phyloP scores from a whole-genome alignment of 2,888 invertebrate species.

The Julus scandinavius region DNA sequence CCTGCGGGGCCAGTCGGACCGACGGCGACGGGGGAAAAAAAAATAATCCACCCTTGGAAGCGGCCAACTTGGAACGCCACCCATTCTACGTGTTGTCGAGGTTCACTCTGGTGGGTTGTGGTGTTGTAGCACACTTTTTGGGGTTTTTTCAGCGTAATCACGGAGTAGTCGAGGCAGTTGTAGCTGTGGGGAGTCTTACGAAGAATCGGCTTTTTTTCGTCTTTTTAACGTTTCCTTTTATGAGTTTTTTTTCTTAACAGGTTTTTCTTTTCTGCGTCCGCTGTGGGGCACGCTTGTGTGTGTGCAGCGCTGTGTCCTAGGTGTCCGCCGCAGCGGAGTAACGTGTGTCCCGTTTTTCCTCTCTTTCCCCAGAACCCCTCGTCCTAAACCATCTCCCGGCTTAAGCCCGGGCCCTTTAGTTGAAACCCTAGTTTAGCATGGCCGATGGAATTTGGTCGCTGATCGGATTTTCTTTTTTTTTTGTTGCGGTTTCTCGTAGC shows the following conservation, averaged over 20 bases:
- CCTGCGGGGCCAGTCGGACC: background rate
- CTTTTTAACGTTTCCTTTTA: slow-evolving; percentile 17
- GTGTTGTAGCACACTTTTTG: slow-evolving; percentile 37
- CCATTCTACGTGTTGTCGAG: slow-evolving; percentile 45
- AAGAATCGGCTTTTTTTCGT: slow-evolving; percentile 26
- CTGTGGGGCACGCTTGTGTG: slow-evolving; percentile 18
- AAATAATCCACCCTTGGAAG: background rate
- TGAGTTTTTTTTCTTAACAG: slow-evolving; percentile 24
- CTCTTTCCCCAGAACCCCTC: background rate
- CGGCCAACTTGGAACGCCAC: background rate
- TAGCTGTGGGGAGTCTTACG: slow-evolving; percentile 31
- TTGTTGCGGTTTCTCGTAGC: background rate
- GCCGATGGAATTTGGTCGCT: background rate
- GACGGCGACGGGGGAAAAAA: slow-evolving; percentile 9
- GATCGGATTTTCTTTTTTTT: background rate
- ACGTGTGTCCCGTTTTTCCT: slow-evolving; percentile 4
- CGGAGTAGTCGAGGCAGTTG: slow-evolving; percentile 33
- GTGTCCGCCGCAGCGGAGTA: slow-evolving; percentile 33
- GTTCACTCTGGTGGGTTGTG: slow-evolving; percentile 43
- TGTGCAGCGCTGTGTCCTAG: slow-evolving; percentile 30
- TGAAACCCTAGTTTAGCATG: background rate
- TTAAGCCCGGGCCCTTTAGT: background rate
- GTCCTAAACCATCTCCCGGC: background rate
- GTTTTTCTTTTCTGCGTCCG: slow-evolving; percentile 25
- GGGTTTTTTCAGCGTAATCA: slow-evolving; percentile 31